phyloP scores from a whole-genome alignment of 2,113 vertebrate genomes.

The Hucho hucho region DNA sequence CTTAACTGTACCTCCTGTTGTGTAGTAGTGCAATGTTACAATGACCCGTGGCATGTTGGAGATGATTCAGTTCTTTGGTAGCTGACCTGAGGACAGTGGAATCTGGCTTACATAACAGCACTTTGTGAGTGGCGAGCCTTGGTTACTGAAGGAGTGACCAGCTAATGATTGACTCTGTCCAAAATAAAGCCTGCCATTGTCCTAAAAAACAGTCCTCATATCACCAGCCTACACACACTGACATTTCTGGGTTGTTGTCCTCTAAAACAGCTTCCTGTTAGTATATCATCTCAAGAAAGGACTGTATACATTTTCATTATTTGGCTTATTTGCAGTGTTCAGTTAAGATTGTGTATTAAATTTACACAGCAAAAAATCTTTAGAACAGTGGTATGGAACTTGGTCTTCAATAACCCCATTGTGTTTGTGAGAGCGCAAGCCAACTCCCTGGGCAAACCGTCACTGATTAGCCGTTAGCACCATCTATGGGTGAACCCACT shows the following conservation, averaged over 20 bases:
- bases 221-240: background rate
- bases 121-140: conserved; percentile 21
- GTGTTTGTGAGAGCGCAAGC: too few species aligned
- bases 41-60: too few species aligned
- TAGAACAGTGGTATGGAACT: too few species aligned
- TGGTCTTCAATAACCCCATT: too few species aligned
- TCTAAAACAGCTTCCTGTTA: background rate
- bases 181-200: background rate
- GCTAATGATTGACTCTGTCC: conserved; percentile 25
- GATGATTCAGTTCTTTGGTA: background rate
- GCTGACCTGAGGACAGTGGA: conserved; percentile 9
- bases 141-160: conserved; percentile 31
- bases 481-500: too few species aligned
- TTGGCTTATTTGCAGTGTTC: background rate
- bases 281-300: background rate
- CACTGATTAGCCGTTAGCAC: too few species aligned
- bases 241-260: background rate
- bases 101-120: conserved; percentile 35
- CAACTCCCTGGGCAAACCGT: too few species aligned
- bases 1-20: conserved; percentile 5
- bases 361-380: too few species aligned
- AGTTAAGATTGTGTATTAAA: too few species aligned
- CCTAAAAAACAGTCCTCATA: background rate
- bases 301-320: background rate
- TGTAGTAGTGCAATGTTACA: background rate